Evolutionary conservation across 2,797 vertebrate genomes (phyloP).

Genomic region (Leuciscus waleckii): DNA sequence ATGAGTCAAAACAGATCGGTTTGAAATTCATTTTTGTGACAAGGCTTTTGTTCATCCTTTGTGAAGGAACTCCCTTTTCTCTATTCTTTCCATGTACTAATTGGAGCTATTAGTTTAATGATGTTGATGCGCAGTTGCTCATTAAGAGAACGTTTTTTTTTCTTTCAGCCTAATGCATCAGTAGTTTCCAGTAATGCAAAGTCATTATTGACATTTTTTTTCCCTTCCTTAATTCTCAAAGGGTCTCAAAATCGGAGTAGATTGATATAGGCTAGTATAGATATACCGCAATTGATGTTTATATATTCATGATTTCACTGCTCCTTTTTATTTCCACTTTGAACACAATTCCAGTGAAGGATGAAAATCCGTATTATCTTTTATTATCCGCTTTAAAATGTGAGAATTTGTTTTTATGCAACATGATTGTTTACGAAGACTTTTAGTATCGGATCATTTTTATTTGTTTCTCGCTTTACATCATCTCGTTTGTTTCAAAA

Average conservation of each 20-base stretch:
- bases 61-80: conserved; percentile 7
- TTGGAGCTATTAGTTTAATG: conserved; percentile 53
- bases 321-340: background rate
- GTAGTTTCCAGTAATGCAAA: conserved; percentile 30
- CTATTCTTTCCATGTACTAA: conserved; percentile 5
- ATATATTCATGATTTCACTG: background rate
- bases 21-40: background rate
- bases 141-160: background rate
- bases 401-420: background rate
- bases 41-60: background rate
- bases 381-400: background rate
- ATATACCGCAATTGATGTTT: background rate
- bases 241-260: background rate
- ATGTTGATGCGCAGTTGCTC: background rate
- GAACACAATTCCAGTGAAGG: background rate
- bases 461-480: background rate
- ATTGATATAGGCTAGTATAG: background rate
- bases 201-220: conserved; percentile 18
- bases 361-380: background rate
- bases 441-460: background rate
- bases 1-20: background rate
- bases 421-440: background rate
- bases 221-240: background rate
- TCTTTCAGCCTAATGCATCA: conserved; percentile 28
- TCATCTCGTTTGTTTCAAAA: background rate